phyloP scores from a whole-genome alignment of 2,888 invertebrate genomes.

The Plebejus argus region DNA sequence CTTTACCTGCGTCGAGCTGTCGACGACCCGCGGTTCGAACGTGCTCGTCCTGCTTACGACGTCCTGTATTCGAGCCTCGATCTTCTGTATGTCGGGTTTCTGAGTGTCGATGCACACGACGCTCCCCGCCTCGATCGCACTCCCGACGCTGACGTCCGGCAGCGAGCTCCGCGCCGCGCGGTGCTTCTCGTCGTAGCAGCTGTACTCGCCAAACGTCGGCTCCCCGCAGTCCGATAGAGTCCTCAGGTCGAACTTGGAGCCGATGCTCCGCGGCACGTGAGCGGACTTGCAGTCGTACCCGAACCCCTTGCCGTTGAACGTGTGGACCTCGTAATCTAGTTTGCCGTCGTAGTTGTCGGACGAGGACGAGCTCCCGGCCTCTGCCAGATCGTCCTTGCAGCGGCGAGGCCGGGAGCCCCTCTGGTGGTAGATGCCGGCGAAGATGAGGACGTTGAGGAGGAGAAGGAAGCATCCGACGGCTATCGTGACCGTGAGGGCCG shows the following conservation, averaged over 20 bases:
- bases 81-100: constrained; percentile 75
- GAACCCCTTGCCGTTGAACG: constrained; percentile 78
- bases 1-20: constrained; percentile 76
- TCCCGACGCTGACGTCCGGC: constrained; percentile 81
- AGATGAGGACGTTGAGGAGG: constrained; percentile 90
- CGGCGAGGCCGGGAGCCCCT: constrained; percentile 87
- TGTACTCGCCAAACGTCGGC: constrained; percentile 83
- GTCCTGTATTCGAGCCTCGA: constrained; percentile 63
- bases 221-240: constrained; percentile 78
- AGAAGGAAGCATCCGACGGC: constrained; percentile 92
- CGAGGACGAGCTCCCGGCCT: constrained; percentile 86
- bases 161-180: constrained; percentile 80
- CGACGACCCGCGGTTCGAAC: constrained; percentile 75
- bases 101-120: constrained; percentile 78
- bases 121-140: constrained; percentile 82
- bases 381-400: constrained; percentile 88
- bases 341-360: constrained; percentile 83
- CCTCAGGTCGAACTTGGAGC: constrained; percentile 74
- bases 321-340: constrained; percentile 75
- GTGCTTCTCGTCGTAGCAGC: constrained; percentile 83
- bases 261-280: constrained; percentile 71
- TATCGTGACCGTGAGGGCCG: constrained; percentile 92
- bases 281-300: constrained; percentile 81
- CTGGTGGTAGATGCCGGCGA: constrained; percentile 94
- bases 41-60: constrained; percentile 71